phyloP scores from a whole-genome alignment of 2,888 invertebrate species.

The Syritta pipiens region DNA sequence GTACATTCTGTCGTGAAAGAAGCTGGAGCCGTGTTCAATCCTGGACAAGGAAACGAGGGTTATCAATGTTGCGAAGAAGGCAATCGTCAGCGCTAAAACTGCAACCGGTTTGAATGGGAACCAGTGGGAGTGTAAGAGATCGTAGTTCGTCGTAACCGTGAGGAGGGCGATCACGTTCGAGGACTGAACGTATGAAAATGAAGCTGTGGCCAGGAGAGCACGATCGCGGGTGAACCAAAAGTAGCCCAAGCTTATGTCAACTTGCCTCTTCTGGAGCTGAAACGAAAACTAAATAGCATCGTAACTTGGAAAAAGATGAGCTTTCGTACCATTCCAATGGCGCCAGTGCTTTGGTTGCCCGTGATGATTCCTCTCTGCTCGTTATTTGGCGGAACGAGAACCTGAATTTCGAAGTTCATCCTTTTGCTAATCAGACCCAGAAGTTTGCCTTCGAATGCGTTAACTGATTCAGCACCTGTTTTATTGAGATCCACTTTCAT shows the following conservation, averaged over 20 bases:
- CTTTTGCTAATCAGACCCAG: conserved; percentile 66
- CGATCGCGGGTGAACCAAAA: conserved; percentile 64
- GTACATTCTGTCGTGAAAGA: not conserved
- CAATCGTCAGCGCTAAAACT: conserved; percentile 68
- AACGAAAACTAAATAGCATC: not conserved
- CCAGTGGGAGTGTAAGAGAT: conserved; percentile 66
- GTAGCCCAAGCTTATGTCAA: conserved; percentile 71
- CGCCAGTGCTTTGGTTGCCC: conserved; percentile 5
- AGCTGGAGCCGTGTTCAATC: not conserved
- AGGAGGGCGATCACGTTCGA: conserved; percentile 69
- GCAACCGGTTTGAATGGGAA: conserved; percentile 71
- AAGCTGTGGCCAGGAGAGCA: conserved; percentile 66
- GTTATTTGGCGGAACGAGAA: conserved; percentile 37
- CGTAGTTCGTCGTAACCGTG: conserved; percentile 66
- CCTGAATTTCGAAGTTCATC: conserved; percentile 71
- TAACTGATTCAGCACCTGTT: not conserved
- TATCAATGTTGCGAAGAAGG: conserved; percentile 40
- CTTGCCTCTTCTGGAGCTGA: conserved; percentile 54
- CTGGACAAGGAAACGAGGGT: not conserved
- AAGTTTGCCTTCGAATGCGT: conserved; percentile 71
- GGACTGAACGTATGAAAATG: conserved; percentile 70
- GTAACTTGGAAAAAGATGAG: too few relatives aligned
- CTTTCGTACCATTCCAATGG: conserved; percentile 17
- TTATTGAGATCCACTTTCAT: conserved; percentile 18
- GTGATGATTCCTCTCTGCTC: conserved; percentile 4